Evolutionary conservation across 2,888 invertebrate genomes (phyloP).

Genomic region (Drosophila picticornis): DNA sequence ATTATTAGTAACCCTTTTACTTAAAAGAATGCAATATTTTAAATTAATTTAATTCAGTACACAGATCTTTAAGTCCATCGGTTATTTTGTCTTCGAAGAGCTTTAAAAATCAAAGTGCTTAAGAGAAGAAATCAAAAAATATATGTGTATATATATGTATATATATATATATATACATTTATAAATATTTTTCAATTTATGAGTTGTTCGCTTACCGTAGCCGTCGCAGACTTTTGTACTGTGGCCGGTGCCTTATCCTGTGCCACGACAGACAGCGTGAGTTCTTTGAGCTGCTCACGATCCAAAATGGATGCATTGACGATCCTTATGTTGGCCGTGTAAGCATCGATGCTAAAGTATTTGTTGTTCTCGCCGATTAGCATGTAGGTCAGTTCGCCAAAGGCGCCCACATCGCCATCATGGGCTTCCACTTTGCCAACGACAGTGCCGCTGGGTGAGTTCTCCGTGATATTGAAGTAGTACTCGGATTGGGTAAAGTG

Average conservation of each 20-base stretch:
- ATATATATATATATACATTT: neutral
- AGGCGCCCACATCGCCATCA: slow-evolving; percentile 92
- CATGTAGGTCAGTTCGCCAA: slow-evolving; percentile 92
- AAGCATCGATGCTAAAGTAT: slow-evolving; percentile 90
- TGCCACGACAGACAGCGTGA: slow-evolving; percentile 92
- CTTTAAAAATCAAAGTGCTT: neutral
- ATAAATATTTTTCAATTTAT: neutral
- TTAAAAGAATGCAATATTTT: neutral
- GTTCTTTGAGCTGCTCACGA: slow-evolving; percentile 89
- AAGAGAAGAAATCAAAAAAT: neutral
- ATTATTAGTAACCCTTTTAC: neutral
- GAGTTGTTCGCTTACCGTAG: slow-evolving; percentile 87
- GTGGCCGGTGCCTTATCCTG: slow-evolving; percentile 91
- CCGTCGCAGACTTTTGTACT: slow-evolving; percentile 89
- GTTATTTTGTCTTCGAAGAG: neutral
- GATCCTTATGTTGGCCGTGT: slow-evolving; percentile 91
- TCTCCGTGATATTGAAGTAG: slow-evolving; percentile 90
- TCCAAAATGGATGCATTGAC: slow-evolving; percentile 91
- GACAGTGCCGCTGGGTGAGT: slow-evolving; percentile 90
- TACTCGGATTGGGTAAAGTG: slow-evolving; percentile 90
- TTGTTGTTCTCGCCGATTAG: slow-evolving; percentile 90
- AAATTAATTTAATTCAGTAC: neutral
- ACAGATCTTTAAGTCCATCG: neutral
- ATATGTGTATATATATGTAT: neutral
- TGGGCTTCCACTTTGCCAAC: slow-evolving; percentile 91